Conservation (phyloP, 2,888 invertebrate genomes). For the Rotaria socialis region DNA sequence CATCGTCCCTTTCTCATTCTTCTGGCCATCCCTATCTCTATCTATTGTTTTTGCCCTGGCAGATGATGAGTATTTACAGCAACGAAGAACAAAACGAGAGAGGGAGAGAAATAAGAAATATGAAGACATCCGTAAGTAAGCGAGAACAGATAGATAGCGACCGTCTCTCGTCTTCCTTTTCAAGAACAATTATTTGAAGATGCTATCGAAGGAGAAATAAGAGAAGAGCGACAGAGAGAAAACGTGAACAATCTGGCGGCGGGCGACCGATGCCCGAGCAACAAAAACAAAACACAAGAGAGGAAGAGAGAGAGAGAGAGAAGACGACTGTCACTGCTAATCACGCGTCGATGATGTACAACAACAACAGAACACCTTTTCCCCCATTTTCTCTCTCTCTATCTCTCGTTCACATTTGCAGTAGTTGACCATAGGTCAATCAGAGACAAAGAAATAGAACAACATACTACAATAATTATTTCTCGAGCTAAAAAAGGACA, state of each 20-base stretch:
- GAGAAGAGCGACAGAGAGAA: background rate
- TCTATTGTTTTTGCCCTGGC: slow-evolving; percentile 32
- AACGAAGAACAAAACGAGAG: background rate
- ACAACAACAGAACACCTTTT: slow-evolving; percentile 32
- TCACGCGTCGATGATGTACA: slow-evolving; percentile 32
- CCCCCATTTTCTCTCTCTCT: background rate
- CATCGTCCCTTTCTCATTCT: slow-evolving; percentile 2
- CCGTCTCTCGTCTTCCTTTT: slow-evolving; percentile 1
- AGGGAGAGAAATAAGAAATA: background rate
- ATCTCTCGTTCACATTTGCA: slow-evolving; percentile 11
- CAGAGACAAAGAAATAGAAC: slow-evolving; percentile 29
- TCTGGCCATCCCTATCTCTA: slow-evolving; percentile 26
- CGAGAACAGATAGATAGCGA: slow-evolving; percentile 32
- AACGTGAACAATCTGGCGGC: slow-evolving; percentile 4
- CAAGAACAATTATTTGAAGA: slow-evolving; percentile 32
- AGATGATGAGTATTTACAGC: slow-evolving; percentile 21
- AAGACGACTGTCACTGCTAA: slow-evolving; percentile 32
- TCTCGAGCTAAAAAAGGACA: background rate
- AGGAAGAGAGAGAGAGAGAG: background rate
- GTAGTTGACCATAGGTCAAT: slow-evolving; percentile 32
- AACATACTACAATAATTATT: slow-evolving; percentile 29
- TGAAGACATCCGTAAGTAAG: slow-evolving; percentile 1
- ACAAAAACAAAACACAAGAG: slow-evolving; percentile 32
- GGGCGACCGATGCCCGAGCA: slow-evolving; percentile 32
- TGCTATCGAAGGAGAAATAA: slow-evolving; percentile 1